These are phyloP conservation scores for Mycetomoellerius zeteki DNA, from an alignment of 1,140 invertebrate genomes.

Conservation along the genomic window DNA sequence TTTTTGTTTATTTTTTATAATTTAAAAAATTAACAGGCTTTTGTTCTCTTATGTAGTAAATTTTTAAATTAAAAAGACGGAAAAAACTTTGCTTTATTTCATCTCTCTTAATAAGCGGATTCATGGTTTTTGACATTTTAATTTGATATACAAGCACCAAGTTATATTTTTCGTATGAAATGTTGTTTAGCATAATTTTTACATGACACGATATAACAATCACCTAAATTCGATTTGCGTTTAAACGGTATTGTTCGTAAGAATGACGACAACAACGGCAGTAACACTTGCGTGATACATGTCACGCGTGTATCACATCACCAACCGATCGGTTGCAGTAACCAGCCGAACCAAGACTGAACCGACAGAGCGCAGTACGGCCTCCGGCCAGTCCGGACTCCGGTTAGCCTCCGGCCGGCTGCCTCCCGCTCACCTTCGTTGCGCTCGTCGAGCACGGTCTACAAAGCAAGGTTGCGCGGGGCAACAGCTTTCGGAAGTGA, in stretches of 20 bases:
- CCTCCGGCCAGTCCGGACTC: slow-evolving; percentile 7
- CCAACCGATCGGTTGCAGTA: slow-evolving; percentile 79
- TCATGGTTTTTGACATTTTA: not conserved
- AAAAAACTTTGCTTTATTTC: not conserved
- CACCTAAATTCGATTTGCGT: slow-evolving; percentile 75
- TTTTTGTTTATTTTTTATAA: not conserved
- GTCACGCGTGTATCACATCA: slow-evolving; percentile 75
- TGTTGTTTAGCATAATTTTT: not conserved
- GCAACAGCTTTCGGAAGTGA: slow-evolving; percentile 7
- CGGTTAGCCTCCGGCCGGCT: slow-evolving; percentile 32
- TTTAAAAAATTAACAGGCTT: slow-evolving; percentile 18
- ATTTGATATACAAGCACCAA: not conserved
- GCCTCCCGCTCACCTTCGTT: slow-evolving; percentile 58
- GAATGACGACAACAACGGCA: slow-evolving; percentile 69
- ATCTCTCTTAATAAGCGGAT: not conserved
- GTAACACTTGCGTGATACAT: slow-evolving; percentile 76
- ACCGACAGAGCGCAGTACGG: slow-evolving; percentile 63
- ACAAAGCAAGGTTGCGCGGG: not conserved
- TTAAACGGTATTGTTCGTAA: slow-evolving; percentile 57
- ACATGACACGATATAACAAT: slow-evolving; percentile 47
- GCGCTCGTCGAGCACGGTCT: slow-evolving; percentile 16
- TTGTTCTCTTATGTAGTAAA: not conserved
- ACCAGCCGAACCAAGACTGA: slow-evolving; percentile 83
- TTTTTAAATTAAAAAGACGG: not conserved
- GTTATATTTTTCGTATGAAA: not conserved